A percentile compares a stretch with the other conserved stretches of the same genome.
Evolutionary conservation across 2,888 invertebrate genomes (phyloP).

Genomic region (Thereva unica): DNA sequence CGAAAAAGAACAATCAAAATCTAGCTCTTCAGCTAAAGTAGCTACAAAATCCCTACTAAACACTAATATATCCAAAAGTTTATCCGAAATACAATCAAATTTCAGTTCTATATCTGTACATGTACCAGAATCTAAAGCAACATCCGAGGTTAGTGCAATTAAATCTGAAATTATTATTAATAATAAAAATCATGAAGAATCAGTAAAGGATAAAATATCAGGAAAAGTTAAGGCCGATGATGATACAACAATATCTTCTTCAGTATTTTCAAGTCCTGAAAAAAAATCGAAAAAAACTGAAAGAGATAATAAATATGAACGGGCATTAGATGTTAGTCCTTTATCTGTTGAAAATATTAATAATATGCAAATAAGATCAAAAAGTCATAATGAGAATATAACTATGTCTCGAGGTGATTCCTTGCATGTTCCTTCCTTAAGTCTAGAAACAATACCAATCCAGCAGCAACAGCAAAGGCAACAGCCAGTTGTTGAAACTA

Average conservation of each 20-base stretch:
- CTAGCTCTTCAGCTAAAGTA: background rate
- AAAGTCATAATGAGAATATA: background rate
- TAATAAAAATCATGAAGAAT: background rate
- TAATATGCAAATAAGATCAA: slow-evolving; percentile 35
- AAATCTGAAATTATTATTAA: slow-evolving; percentile 37
- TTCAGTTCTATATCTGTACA: slow-evolving; percentile 48
- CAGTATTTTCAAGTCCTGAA: slow-evolving; percentile 49
- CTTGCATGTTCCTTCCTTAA: background rate
- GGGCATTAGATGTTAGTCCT: slow-evolving; percentile 44
- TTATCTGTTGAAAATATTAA: slow-evolving; percentile 47
- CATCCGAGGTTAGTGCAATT: slow-evolving; percentile 47
- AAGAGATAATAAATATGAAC: background rate
- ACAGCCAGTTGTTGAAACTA: background rate
- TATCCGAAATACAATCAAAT: slow-evolving; percentile 47
- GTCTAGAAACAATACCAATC: background rate
- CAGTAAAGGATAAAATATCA: background rate
- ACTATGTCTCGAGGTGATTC: background rate
- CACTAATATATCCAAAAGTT: slow-evolving; percentile 30
- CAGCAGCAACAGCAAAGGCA: background rate
- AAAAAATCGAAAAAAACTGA: slow-evolving; percentile 33
- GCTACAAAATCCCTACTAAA: slow-evolving; percentile 9
- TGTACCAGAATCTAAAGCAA: slow-evolving; percentile 45
- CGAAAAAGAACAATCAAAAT: background rate
- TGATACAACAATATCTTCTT: slow-evolving; percentile 49
- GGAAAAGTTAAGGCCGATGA: slow-evolving; percentile 43